phyloP scores from a whole-genome alignment of 2,888 invertebrate species.

The Colostygia pectinataria region DNA sequence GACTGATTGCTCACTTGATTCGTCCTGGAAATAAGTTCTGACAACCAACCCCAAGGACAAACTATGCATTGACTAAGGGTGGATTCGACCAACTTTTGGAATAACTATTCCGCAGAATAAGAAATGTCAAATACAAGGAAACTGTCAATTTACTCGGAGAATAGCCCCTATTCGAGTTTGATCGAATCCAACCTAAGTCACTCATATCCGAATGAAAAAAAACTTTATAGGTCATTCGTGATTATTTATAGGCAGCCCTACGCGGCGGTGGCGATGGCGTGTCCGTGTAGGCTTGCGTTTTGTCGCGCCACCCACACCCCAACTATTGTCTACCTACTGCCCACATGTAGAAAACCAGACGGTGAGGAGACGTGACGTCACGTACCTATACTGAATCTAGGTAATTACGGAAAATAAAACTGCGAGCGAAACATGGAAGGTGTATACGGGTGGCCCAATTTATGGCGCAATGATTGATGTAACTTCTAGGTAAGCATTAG shows the following conservation, averaged over 20 bases:
- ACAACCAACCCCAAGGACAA: no score
- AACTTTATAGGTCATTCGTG: conserved; percentile 22
- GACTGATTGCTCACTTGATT: no score
- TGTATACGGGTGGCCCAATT: conserved; percentile 20
- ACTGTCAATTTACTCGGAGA: no score
- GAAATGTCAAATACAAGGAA: no score
- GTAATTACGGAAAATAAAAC: conserved; percentile 52
- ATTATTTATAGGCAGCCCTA: conserved; percentile 36
- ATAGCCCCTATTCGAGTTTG: no score
- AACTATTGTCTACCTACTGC: conserved; percentile 65
- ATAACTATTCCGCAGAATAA: no score
- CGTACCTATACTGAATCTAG: conserved; percentile 46
- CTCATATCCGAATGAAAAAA: conserved; percentile 8
- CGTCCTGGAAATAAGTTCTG: no score
- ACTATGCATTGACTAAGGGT: no score
- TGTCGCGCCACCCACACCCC: conserved; percentile 66
- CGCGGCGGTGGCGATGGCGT: conserved; percentile 30
- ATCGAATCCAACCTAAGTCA: no score
- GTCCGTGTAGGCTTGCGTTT: conserved; percentile 69
- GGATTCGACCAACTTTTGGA: no score
- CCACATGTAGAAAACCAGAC: conserved; percentile 55
- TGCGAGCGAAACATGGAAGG: conserved; percentile 29
- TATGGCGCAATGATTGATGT: no score
- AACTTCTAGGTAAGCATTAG: no score
- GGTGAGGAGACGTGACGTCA: conserved; percentile 66